Evolutionary conservation across 2,113 vertebrate genomes (phyloP), one percentile per base, ranked within the genome.

Genomic region (Dendropsophus ebraccatus): DNA sequence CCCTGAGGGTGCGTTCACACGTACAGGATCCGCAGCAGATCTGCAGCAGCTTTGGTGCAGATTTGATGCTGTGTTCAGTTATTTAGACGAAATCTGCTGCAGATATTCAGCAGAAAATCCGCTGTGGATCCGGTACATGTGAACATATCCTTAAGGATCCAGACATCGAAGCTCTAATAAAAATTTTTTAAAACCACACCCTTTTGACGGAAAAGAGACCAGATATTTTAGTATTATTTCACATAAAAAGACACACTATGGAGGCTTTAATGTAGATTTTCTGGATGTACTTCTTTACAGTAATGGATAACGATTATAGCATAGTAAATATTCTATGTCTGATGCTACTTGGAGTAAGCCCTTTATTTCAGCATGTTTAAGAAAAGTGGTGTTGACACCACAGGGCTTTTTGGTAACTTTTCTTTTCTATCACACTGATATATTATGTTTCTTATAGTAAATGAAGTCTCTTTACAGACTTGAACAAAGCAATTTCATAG

Each of bases 401-500:
- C 23, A 16, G 72, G 70, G 82, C 54, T 74, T 76, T 84, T 76
- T 84, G 41, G 54, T 65, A 76, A 76, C 78, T 84, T 84, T 84
- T 74, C 69, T 67, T 78, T 85, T 69, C 83, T 19, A 79, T 85
- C 60, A 78, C 56, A 79, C 62, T 77, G 35, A 52, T 69, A 62
- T 54, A 50, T 84, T 84, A 70, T 83, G 23, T 85, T 85, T 84
- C 73, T 67, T 77, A 77, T 77, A 77, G 60, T 85, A 78, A 85
- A 85, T 85, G 14, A 85, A 69, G 58, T 85, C 73, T 78, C 73
- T 85, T 85, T 85, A 69, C 58, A 85, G 77, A 67, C 60, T 65
- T 85, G 73, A 85, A 85, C 75, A 85, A 79, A 85, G 75, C 67
- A 81, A 78, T 78, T 78, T 85, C 76, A 78, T 32, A 78, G 83